Evolutionary conservation across 2,888 invertebrate species (phyloP), one percentile per base, ranked within the genome.

Genomic region (Pyrocoelia pectoralis): DNA sequence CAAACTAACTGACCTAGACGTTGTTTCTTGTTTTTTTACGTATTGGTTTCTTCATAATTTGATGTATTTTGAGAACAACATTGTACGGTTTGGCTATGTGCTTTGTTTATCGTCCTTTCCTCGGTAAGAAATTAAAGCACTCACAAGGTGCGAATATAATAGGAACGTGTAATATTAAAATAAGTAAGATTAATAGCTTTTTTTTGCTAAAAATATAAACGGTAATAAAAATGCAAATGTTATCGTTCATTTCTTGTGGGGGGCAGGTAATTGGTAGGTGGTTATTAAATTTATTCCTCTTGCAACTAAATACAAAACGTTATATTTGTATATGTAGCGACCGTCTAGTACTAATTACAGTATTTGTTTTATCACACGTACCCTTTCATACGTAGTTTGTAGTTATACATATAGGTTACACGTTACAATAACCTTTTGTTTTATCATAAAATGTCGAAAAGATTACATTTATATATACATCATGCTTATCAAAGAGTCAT

Each of bases 381-480:
- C 48, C 15, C 17, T 54, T 56, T 56, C 48, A 8, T 17, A 18
- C 1, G 17, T n/a, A 17, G 17, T 46, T 8, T 43, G 33, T 56
- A 5, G 24, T 24, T 24, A 6, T 24, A 24, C 24, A 24, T 6
- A 6, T 24, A 24, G 4, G 24, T 24, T n/a, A 55, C 54, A 10
- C 29, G 56, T 56, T 17, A 48, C 29, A 19, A 46, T 24, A 55
- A 46, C 54, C 54, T 46, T 41, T 46, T 15, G 10, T 48, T 33
- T 48, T 56, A 56, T 56, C 61, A 56, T 55, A 46, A 29, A 59
- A 58, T 64, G 67, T 67, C 67, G 67, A 67, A 67, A 24, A 67
- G 67, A 67, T 67, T 65, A 67, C 60, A 65, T 62, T 60, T 10
- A 46, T 61, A 63, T 60, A 63, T 62, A 66, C 61, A 61, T 67